phyloP scores from a whole-genome alignment of 2,113 vertebrate genomes.

The Piprites chloris region DNA sequence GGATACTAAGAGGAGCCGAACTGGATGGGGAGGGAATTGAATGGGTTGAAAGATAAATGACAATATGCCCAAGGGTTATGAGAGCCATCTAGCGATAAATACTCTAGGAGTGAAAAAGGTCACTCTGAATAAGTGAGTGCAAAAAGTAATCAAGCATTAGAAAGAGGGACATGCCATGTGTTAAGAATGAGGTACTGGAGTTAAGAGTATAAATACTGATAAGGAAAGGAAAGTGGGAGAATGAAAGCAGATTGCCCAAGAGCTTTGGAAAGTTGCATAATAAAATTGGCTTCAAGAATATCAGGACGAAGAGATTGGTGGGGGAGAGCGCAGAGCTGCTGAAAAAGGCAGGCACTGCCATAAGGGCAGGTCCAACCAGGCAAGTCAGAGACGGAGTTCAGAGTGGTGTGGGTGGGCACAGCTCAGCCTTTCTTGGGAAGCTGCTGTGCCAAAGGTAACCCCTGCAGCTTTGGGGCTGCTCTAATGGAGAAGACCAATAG shows the following conservation, averaged over 20 bases:
- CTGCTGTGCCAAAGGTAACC: neutral
- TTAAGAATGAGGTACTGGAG: conserved; percentile 40
- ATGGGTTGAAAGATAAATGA: conserved; percentile 63
- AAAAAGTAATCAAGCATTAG: conserved; percentile 69
- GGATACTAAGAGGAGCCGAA: conserved; percentile 22
- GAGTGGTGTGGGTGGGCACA: accelerated
- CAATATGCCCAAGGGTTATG: conserved; percentile 61
- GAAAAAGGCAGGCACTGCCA: neutral
- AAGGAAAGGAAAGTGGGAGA: neutral
- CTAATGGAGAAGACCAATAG: neutral
- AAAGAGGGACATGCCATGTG: conserved; percentile 44
- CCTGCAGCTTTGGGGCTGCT: neutral
- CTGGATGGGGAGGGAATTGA: conserved; percentile 22
- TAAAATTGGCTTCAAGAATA: conserved; percentile 26
- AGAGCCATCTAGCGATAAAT: conserved; percentile 59
- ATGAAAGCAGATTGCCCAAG: conserved; percentile 42
- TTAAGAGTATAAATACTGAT: conserved; percentile 45
- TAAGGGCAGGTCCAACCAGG: neutral
- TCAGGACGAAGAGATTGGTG: neutral
- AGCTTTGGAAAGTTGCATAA: conserved; percentile 14
- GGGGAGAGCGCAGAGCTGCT: neutral
- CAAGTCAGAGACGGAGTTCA: neutral
- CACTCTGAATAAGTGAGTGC: conserved; percentile 48
- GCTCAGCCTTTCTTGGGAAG: neutral
- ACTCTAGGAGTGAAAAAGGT: conserved; percentile 45